A percentile compares a stretch with the other conserved stretches of the same genome.
Evolutionary conservation across 2,113 vertebrate genomes (phyloP).

Genomic region (Xerus inauris): DNA sequence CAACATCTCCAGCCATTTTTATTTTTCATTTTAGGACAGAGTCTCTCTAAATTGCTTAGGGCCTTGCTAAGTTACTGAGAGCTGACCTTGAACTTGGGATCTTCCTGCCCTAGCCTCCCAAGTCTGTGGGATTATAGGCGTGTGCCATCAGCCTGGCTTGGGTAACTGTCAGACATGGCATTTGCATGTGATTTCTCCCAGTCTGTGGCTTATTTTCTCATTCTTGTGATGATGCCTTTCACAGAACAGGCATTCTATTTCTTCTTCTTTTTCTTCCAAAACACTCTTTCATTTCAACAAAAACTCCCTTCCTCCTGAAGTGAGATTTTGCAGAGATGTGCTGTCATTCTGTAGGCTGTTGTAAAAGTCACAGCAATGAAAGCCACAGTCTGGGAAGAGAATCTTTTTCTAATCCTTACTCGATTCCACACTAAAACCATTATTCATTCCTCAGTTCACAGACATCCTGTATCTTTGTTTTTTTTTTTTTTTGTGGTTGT

Average conservation of each 20-base stretch:
- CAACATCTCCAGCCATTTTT: too few relatives aligned
- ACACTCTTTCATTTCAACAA: not conserved
- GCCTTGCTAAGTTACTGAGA: too few relatives aligned
- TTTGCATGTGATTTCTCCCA: not conserved
- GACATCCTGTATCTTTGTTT: not conserved
- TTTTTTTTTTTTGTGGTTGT: too few relatives aligned
- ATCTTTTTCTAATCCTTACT: not conserved
- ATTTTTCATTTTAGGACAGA: too few relatives aligned
- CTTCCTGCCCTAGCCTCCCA: too few relatives aligned
- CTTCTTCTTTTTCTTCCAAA: not conserved
- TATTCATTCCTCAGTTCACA: not conserved
- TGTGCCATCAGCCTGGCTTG: too few relatives aligned
- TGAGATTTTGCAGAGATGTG: not conserved
- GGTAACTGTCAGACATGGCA: not conserved
- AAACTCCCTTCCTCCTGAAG: not conserved
- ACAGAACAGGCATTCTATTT: not conserved
- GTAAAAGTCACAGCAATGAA: conserved; percentile 17
- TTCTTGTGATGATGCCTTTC: not conserved
- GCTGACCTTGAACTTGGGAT: too few relatives aligned
- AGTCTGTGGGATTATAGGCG: too few relatives aligned
- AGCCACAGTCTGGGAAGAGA: not conserved
- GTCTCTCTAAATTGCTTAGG: too few relatives aligned
- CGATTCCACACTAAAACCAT: not conserved
- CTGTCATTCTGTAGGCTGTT: not conserved
- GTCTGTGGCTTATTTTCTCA: not conserved